A percentile compares a stretch with the other conserved stretches of the same genome.
Evolutionary conservation across 2,113 vertebrate species (phyloP).

Genomic region (Tachycineta bicolor): DNA sequence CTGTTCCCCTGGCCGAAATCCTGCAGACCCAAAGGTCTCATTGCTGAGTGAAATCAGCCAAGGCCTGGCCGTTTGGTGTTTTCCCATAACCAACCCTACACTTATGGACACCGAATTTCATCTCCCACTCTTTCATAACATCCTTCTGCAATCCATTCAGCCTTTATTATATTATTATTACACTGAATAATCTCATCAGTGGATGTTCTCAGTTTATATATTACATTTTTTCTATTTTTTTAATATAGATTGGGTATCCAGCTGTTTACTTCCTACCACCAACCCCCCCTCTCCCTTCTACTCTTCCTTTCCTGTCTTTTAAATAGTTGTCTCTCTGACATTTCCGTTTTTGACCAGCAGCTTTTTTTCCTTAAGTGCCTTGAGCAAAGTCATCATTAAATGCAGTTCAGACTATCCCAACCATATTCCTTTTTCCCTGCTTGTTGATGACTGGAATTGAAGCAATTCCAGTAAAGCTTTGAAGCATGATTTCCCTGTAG

Average conservation of each 20-base stretch:
- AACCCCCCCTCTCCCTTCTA: background rate
- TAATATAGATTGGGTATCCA: background rate
- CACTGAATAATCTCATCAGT: background rate
- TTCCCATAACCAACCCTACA: background rate
- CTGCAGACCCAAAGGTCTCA: background rate
- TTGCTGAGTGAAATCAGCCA: background rate
- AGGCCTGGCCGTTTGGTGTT: background rate
- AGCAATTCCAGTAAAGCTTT: background rate
- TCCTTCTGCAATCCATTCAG: background rate
- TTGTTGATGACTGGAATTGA: too few relatives aligned
- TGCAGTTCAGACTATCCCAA: background rate
- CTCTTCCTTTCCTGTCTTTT: background rate
- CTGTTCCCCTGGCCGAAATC: background rate
- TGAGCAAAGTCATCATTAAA: background rate
- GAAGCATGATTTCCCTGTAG: background rate
- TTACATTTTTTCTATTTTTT: background rate
- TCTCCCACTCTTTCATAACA: background rate
- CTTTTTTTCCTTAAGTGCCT: background rate
- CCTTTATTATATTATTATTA: background rate
- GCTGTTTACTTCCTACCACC: background rate
- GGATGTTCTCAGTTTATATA: background rate
- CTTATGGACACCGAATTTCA: background rate
- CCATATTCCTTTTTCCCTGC: background rate
- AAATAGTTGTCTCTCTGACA: too few relatives aligned
- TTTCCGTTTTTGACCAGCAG: background rate